Base-by-base conservation (phyloP, 2,888 invertebrate species). In the Andrena bucephala region DNA sequence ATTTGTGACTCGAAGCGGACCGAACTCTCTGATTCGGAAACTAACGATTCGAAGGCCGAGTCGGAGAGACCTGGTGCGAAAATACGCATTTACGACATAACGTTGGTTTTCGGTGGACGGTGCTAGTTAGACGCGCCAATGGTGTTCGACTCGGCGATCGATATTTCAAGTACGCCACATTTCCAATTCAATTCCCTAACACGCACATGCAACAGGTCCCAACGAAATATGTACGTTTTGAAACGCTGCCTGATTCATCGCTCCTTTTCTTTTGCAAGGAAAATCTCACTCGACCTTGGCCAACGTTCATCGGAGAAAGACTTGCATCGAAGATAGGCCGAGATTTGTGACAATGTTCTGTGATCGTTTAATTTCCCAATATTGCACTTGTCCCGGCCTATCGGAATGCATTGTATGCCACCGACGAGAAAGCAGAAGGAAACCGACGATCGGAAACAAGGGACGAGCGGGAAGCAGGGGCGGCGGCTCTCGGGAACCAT, bases 301-400 rank as follows among this genome's bases (percentile, higher is more conserved):
- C 60, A 27, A 65, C 27, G 52, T n/a, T 29, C 20, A 3, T 36
- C 8, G 24, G 13, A 27, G 10, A 50, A 69, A 67, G 63, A 78
- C 81, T 91, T 94, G 94, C 94, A 94, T 91, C 77, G 87, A 90
- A 93, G 93, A 91, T 92, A 94, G 94, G 94, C 92, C 94, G 94
- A 93, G 94, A 94, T 93, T 90, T 88, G 94, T 94, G 93, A 90
- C 94, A 94, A 94, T 94, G 93, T 94, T 94, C 90, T 91, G 91
- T 90, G 76, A 69, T 54, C 36, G 70, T 27, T 74, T 81, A 78
- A 76, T 83, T 76, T 80, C 83, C 85, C 91, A 94, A 94, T 94
- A 94, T 94, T 94, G 94, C 94, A 94, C 94, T 94, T 93, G 94
- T 94, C 94, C 94, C 94, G 94, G 94, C 94, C 94, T 94, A 94